phyloP scores from a whole-genome alignment of 1,140 invertebrate species.

The Phymastichus coffea region DNA sequence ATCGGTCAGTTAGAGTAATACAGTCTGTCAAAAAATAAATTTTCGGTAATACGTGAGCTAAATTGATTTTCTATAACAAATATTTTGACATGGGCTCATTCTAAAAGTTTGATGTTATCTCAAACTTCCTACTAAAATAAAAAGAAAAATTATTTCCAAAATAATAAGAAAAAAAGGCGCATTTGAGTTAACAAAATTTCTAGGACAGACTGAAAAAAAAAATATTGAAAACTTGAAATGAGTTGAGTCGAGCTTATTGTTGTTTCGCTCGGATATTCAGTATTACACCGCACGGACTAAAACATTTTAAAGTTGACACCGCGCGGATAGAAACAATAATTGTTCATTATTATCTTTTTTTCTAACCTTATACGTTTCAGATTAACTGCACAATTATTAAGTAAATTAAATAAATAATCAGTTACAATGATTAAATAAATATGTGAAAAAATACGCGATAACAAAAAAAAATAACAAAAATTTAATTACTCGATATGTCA shows the following conservation, averaged over 20 bases:
- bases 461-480: no score
- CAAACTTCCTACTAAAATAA: background rate
- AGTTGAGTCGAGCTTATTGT: no score
- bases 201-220: background rate
- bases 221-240: no score
- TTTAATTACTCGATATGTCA: no score
- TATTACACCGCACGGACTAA: slow-evolving; percentile 10
- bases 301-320: slow-evolving; percentile 2
- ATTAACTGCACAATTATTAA: no score
- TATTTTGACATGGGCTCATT: slow-evolving; percentile 1
- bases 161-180: background rate
- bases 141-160: background rate
- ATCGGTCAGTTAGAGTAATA: background rate
- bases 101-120: background rate
- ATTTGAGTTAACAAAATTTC: background rate
- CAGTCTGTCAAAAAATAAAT: slow-evolving; percentile 14
- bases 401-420: no score
- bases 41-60: no score
- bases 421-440: no score
- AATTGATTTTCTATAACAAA: slow-evolving; percentile 13
- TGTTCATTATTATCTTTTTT: no score
- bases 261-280: slow-evolving; percentile 5
- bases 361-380: no score
- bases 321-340: slow-evolving; percentile 25
- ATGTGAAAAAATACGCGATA: no score